phyloP scores from a whole-genome alignment of 2,888 invertebrate species.

The Caenorhabditis angaria region DNA sequence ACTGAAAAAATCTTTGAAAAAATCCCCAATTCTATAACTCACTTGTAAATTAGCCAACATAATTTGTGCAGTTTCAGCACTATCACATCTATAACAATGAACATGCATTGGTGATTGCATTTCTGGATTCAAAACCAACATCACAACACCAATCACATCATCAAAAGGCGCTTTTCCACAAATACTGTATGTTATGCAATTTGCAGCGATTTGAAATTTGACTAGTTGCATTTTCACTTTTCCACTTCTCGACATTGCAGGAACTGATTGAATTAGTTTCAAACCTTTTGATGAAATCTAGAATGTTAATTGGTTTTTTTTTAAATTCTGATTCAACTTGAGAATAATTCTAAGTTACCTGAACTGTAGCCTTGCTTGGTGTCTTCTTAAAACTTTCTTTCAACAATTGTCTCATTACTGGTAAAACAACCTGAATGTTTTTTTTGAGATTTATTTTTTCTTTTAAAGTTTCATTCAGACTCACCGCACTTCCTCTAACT shows the following conservation, averaged over 20 bases:
- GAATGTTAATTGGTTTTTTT: no score
- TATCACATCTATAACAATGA: slow-evolving; percentile 86
- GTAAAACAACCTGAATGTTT: slow-evolving; percentile 57
- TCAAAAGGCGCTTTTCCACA: slow-evolving; percentile 80
- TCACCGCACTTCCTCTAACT: slow-evolving; percentile 79
- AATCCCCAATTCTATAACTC: not conserved
- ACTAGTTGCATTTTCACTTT: slow-evolving; percentile 77
- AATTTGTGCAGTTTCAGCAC: slow-evolving; percentile 88
- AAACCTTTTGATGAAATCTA: slow-evolving; percentile 84
- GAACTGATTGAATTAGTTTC: slow-evolving; percentile 87
- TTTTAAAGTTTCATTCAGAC: no score
- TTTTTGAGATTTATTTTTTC: not conserved
- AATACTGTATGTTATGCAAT: slow-evolving; percentile 85
- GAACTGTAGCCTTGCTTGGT: slow-evolving; percentile 64
- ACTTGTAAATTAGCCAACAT: slow-evolving; percentile 80
- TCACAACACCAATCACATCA: slow-evolving; percentile 91
- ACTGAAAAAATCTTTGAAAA: not conserved
- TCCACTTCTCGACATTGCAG: slow-evolving; percentile 71
- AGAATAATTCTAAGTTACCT: no score
- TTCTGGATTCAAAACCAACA: slow-evolving; percentile 90
- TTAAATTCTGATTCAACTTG: no score
- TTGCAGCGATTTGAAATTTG: slow-evolving; percentile 92
- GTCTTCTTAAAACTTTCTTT: slow-evolving; percentile 59
- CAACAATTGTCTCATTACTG: slow-evolving; percentile 63
- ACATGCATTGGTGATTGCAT: slow-evolving; percentile 94